Evolutionary conservation across 2,113 vertebrate genomes (phyloP).

Genomic region (Etheostoma spectabile): DNA sequence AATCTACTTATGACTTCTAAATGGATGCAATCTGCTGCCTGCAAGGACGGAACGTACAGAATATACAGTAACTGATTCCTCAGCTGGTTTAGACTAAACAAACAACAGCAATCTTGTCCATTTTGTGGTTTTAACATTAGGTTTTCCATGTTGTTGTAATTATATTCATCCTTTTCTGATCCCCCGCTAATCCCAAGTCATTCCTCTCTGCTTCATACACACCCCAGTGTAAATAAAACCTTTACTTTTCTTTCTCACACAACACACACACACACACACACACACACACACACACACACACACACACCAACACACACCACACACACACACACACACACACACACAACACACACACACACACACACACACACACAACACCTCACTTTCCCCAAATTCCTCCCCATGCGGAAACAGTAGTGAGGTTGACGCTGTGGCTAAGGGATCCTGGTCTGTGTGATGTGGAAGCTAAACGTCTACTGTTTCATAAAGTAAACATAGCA

Average conservation of each 20-base stretch:
- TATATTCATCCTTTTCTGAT: conserved; percentile 69
- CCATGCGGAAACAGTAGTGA: conserved; percentile 74
- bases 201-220: conserved; percentile 34
- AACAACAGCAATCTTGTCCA: conserved; percentile 63
- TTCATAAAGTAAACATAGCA: conserved; percentile 83
- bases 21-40: conserved; percentile 21
- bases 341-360: conserved; percentile 37
- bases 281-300: conserved; percentile 40
- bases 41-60: conserved; percentile 10
- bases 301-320: too few relatives aligned
- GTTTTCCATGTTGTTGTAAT: conserved; percentile 72
- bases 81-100: conserved; percentile 69
- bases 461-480: conserved; percentile 75
- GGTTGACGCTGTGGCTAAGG: conserved; percentile 57
- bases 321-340: conserved; percentile 36
- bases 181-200: conserved; percentile 55
- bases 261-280: conserved; percentile 46
- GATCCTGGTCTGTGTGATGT: conserved; percentile 75
- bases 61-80: conserved; percentile 39
- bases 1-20: conserved; percentile 5
- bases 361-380: too few relatives aligned
- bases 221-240: conserved; percentile 54
- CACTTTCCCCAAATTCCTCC: conserved; percentile 52
- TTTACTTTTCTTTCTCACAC: conserved; percentile 17
- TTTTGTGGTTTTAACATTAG: conserved; percentile 53